phyloP scores from a whole-genome alignment of 2,888 invertebrate species.

The Lathronympha strigana region DNA sequence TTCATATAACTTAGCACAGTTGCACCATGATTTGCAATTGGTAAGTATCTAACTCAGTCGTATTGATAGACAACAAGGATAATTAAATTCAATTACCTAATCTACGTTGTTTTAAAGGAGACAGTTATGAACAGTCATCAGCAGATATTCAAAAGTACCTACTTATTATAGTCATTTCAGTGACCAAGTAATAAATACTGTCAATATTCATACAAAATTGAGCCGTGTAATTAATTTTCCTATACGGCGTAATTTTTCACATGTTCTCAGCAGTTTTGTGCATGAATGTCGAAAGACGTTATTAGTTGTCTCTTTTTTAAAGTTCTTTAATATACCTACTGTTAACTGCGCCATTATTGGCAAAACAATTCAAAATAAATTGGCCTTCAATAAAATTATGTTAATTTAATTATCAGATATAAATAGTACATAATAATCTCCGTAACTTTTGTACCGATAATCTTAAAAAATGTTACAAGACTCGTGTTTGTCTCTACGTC shows the following conservation, averaged over 20 bases:
- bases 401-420: constrained; percentile 19
- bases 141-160: neutral
- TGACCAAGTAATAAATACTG: neutral
- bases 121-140: neutral
- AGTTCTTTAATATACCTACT: neutral
- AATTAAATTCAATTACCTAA: neutral
- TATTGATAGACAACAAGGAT: constrained; percentile 15
- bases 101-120: constrained; percentile 1
- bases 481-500: neutral
- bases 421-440: constrained; percentile 29
- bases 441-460: constrained; percentile 25
- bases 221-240: neutral
- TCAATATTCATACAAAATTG: neutral
- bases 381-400: constrained; percentile 31
- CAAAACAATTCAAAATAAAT: constrained; percentile 9
- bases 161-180: neutral
- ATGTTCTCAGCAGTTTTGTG: neutral
- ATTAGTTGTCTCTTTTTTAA: neutral
- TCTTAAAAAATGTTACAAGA: constrained; percentile 11
- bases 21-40: constrained; percentile 22
- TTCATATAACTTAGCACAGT: constrained; percentile 25
- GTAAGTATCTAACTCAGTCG: constrained; percentile 26
- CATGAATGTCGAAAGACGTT: neutral
- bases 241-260: neutral
- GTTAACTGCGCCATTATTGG: neutral